phyloP scores from a whole-genome alignment of 1,140 invertebrate genomes.

The Palaemon carinicauda region DNA sequence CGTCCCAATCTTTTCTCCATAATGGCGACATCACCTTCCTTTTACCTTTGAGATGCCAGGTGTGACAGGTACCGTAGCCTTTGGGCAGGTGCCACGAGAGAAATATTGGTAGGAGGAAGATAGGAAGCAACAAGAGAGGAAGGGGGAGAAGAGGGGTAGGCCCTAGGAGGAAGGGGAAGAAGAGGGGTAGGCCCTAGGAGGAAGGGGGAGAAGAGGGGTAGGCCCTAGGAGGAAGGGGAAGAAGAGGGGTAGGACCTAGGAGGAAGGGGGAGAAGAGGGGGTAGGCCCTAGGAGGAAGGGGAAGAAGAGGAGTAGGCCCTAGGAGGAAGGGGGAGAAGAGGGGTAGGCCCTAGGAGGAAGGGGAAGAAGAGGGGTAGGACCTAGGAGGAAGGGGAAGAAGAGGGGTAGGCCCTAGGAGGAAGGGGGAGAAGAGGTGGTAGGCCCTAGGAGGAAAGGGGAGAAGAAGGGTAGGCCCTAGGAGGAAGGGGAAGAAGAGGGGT shows the following conservation, averaged over 20 bases:
- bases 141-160: not conserved
- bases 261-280: not conserved
- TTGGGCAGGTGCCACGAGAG: not conserved
- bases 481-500: not conserved
- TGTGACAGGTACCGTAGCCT: not conserved
- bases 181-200: not conserved
- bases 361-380: too few relatives aligned
- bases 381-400: too few relatives aligned
- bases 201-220: not conserved
- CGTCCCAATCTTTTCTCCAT: too few relatives aligned
- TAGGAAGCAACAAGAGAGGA: not conserved
- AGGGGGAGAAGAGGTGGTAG: not conserved
- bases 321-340: not conserved
- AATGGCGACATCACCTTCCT: too few relatives aligned
- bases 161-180: not conserved
- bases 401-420: not conserved
- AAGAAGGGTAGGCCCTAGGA: too few relatives aligned
- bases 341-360: not conserved
- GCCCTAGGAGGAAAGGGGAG: not conserved
- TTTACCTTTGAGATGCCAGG: too few relatives aligned
- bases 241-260: not conserved
- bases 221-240: not conserved
- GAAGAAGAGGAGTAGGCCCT: too few relatives aligned
- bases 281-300: too few relatives aligned
- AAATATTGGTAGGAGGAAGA: not conserved